phyloP scores from a whole-genome alignment of 2,113 vertebrate species.

The Solea senegalensis region DNA sequence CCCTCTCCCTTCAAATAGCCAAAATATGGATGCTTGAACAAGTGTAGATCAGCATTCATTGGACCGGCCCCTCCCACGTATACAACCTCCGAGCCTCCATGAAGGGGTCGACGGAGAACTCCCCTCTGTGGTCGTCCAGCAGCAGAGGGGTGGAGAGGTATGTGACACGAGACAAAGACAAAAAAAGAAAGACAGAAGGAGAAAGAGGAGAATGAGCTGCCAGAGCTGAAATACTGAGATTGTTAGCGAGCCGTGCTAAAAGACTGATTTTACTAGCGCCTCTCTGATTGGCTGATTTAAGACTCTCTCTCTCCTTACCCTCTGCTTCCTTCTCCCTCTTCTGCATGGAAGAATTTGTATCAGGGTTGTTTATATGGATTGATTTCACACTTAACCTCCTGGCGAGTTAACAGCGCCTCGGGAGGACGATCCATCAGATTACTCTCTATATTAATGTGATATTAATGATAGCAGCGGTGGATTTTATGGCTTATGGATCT shows the following conservation, averaged over 20 bases:
- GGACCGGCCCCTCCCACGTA: conserved; percentile 53
- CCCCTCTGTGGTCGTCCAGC: conserved; percentile 53
- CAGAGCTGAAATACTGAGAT: conserved; percentile 65
- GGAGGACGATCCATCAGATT: conserved; percentile 64
- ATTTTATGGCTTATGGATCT: conserved; percentile 42
- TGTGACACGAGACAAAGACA: conserved; percentile 38
- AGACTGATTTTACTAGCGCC: conserved; percentile 64
- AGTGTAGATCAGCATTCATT: conserved; percentile 68
- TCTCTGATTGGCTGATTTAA: conserved; percentile 75
- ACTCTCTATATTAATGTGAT: conserved; percentile 77
- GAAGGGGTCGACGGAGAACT: conserved; percentile 21
- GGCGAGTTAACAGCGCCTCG: conserved; percentile 59
- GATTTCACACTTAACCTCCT: conserved; percentile 80
- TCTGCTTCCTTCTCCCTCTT: neutral
- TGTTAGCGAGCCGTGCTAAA: conserved; percentile 66
- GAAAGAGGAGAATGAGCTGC: conserved; percentile 61
- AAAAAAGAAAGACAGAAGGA: conserved; percentile 61
- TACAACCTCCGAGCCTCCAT: conserved; percentile 46
- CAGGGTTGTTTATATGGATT: conserved; percentile 76
- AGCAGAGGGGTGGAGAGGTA: conserved; percentile 59
- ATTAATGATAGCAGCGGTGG: conserved; percentile 68
- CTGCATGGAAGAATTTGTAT: conserved; percentile 61
- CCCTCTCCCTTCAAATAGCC: conserved; percentile 67
- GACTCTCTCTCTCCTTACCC: neutral
- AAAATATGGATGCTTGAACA: conserved; percentile 77